These are phyloP conservation scores for Scomber japonicus DNA, from an alignment of 2,113 vertebrate species.

Conservation along the genomic window DNA sequence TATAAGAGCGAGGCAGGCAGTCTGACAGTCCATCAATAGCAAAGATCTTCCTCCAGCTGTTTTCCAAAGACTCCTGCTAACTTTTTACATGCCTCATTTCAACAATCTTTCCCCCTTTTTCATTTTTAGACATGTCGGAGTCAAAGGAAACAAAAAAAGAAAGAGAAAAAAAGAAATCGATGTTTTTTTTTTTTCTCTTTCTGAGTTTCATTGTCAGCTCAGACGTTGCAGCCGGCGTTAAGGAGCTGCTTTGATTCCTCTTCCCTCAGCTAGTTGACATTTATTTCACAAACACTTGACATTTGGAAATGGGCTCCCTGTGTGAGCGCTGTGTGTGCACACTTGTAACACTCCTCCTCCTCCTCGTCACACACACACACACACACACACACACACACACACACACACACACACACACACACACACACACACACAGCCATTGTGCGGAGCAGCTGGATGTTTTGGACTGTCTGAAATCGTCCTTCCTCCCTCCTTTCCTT, in stretches of 20 bases:
- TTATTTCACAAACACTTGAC: constrained; percentile 79
- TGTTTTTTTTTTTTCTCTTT: not conserved
- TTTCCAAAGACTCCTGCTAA: constrained; percentile 11
- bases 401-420: constrained; percentile 16
- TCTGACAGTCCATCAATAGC: constrained; percentile 13
- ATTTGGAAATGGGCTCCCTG: constrained; percentile 71
- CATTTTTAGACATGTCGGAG: not conserved
- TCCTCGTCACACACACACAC: too few relatives aligned
- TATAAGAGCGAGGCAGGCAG: not conserved
- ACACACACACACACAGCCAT: constrained; percentile 31
- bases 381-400: constrained; percentile 3
- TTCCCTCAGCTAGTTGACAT: constrained; percentile 72
- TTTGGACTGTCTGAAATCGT: constrained; percentile 4
- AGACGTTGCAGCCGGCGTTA: not conserved
- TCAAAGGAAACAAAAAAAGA: not conserved
- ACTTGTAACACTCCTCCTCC: not conserved
- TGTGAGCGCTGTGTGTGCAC: constrained; percentile 20
- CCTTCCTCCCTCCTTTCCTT: too few relatives aligned
- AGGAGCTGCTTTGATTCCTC: constrained; percentile 70
- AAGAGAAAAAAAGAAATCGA: constrained; percentile 48
- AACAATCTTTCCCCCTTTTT: too few relatives aligned
- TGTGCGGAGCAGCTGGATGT: constrained; percentile 59
- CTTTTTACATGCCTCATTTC: too few relatives aligned
- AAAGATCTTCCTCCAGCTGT: constrained; percentile 22
- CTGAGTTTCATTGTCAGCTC: not conserved